Evolutionary conservation across 2,113 vertebrate species (phyloP), one percentile per base, ranked within the genome.

Genomic region (Telmatochromis sp.): DNA sequence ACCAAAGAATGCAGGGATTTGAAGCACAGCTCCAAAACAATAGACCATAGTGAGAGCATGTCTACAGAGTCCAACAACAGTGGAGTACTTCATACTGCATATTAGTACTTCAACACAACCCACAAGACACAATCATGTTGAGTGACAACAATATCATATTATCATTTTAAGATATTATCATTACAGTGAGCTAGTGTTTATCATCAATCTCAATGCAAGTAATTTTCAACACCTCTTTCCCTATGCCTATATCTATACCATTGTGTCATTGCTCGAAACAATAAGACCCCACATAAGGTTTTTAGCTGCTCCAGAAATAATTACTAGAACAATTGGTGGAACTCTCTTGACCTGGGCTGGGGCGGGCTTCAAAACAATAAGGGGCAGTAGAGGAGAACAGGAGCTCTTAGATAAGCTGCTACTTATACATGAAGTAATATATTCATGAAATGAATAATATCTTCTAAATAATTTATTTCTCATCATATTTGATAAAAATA

Each of bases 291-390:
- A 35, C 35, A 68, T 9, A 87, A 33, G 33, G 81, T 85, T 26
- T 58, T 89, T 90, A 88, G 42, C 89, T 45, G 42, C 15, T 3
- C 71, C 60, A 82, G 58, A 63, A 81, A 71, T 86, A 58, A 79
- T 81, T 33, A 21, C 7, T 26, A n/a, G 78, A 92, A 96, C 95
- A 95, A 94, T 94, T 93, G 91, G 88, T 91, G 91, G 94, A 95
- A 95, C 83, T 93, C 87, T 86, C 54, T 54, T 3, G 40, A 90
- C 84, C 65, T 58, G 73, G 82, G 75, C 83, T 13, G 33, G 50
- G 19, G 14, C 50, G 7, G 45, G 54, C 85, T 68, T 87, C 63
- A 81, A 71, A 88, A 94, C 90, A 94, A 94, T 93, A 57, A 89
- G 63, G 13, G 21, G 7, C 35, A n/a, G 42, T 26, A 42, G 2